Conservation (phyloP, 2,113 vertebrate genomes). For the Sphaerodactylus townsendi region DNA sequence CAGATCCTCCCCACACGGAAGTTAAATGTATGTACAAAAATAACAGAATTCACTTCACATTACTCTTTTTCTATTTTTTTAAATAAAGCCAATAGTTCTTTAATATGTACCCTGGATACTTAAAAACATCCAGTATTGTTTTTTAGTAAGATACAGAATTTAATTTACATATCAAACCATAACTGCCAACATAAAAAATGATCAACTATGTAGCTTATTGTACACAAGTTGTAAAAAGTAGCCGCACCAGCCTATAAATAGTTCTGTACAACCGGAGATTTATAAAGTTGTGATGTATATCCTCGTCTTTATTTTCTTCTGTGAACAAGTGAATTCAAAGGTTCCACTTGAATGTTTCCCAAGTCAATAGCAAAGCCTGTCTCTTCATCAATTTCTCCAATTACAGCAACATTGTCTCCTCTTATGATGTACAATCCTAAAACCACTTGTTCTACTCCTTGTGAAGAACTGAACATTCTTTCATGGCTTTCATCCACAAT, state of each 20-base stretch:
- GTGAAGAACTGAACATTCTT: constrained; percentile 97
- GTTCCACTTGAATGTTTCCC: constrained; percentile 95
- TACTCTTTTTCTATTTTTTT: too few species aligned
- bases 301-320: constrained; percentile 66
- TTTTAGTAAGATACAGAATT: too few species aligned
- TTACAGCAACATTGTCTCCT: constrained; percentile 98
- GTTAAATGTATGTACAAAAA: too few species aligned
- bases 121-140: too few species aligned
- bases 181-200: constrained; percentile 57
- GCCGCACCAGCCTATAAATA: constrained; percentile 54
- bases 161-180: constrained; percentile 64
- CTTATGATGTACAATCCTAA: constrained; percentile 96
- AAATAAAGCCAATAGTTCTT: too few species aligned
- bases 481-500: constrained; percentile 99
- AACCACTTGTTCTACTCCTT: constrained; percentile 98
- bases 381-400: constrained; percentile 98
- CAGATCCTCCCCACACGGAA: too few species aligned
- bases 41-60: too few species aligned
- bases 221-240: constrained; percentile 62
- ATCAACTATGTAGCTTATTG: constrained; percentile 55
- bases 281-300: constrained; percentile 63
- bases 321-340: constrained; percentile 94
- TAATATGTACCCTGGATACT: too few species aligned
- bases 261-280: constrained; percentile 75
- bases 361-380: constrained; percentile 95